Percentiles rank a stretch among this genome's conserved stretches.
Conservation (phyloP, 2,797 vertebrate genomes). For the Hyperoplus lanceolatus region DNA sequence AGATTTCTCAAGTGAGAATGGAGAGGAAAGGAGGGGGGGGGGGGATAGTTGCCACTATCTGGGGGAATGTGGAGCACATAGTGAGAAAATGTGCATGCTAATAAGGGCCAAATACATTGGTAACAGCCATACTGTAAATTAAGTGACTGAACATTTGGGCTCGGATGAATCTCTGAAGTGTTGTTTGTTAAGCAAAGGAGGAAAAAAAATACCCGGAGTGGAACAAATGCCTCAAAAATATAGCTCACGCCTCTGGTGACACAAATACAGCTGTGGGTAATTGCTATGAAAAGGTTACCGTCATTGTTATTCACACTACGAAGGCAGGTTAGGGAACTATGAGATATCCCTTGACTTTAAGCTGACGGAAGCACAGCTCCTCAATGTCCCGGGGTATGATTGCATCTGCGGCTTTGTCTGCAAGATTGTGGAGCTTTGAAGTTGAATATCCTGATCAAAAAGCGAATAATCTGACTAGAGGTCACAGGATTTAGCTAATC, state of each 20-base stretch:
- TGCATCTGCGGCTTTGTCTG: conserved; percentile 53
- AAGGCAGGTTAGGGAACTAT: conserved; percentile 36
- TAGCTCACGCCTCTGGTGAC: conserved; percentile 37
- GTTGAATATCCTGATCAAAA: conserved; percentile 58
- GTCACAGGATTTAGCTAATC: conserved; percentile 56
- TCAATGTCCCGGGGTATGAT: conserved; percentile 44
- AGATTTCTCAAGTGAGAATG: conserved; percentile 55
- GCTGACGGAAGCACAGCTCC: conserved; percentile 49
- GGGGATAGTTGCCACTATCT: conserved; percentile 53
- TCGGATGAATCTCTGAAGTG: conserved; percentile 51
- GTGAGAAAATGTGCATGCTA: conserved; percentile 71
- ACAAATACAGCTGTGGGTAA: conserved; percentile 42
- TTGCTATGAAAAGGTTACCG: conserved; percentile 62
- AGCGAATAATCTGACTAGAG: conserved; percentile 50
- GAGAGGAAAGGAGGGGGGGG: background rate
- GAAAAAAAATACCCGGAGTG: conserved; percentile 10
- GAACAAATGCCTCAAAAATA: conserved; percentile 67
- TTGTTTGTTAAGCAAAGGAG: conserved; percentile 73
- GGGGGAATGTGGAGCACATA: conserved; percentile 52
- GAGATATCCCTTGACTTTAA: conserved; percentile 53
- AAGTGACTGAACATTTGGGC: conserved; percentile 62
- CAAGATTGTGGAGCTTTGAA: conserved; percentile 48
- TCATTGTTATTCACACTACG: conserved; percentile 61
- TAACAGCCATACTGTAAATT: conserved; percentile 66
- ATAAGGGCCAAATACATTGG: conserved; percentile 67